Evolutionary conservation across 2,888 invertebrate genomes (phyloP), one percentile per base, ranked within the genome.

Genomic region (Neoitamus cyanurus): DNA sequence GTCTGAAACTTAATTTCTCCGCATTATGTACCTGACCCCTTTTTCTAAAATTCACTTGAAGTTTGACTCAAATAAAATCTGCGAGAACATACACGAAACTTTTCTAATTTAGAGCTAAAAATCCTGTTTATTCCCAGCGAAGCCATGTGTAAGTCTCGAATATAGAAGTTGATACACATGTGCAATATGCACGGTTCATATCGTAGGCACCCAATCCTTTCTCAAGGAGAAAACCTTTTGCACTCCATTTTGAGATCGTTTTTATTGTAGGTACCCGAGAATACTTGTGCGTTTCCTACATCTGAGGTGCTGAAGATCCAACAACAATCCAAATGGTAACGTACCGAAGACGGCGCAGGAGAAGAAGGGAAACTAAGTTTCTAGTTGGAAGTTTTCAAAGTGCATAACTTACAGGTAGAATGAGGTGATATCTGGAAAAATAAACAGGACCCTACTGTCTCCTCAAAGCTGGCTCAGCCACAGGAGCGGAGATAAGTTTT

Each of bases 41-140:
- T 73, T 77, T 77, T 77, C 77, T 77, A 77, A 77, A 77, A 42
- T 30, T 28, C 20, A n/a, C 37, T 46, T 28, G 46, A 77, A 77
- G 77, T 77, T 77, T 75, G 30, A 13, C 75, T 75, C 9, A 42
- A 75, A 75, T 75, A 75, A 75, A 75, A 42, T 20, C 75, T 42
- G 3, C 13, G 20, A 75, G 31, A 75, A 58, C 48, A 48, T 78
- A 82, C 20, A 82, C 82, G 58, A 82, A 82, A 82, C 82, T 82
- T 82, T 82, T 82, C 82, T 82, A 82, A 82, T 82, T 82, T 82
- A 68, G 82, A 82, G 69, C 37, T 36, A 69, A 82, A 69, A 82
- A 82, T 82, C 69, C 69, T 69, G 69, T 69, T 82, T 82, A 82
- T 78, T 48, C 31, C 15, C 42, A 37, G 15, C 3, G 15, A 15